Conservation (phyloP, 2,113 vertebrate genomes). For the Panthera leo region DNA sequence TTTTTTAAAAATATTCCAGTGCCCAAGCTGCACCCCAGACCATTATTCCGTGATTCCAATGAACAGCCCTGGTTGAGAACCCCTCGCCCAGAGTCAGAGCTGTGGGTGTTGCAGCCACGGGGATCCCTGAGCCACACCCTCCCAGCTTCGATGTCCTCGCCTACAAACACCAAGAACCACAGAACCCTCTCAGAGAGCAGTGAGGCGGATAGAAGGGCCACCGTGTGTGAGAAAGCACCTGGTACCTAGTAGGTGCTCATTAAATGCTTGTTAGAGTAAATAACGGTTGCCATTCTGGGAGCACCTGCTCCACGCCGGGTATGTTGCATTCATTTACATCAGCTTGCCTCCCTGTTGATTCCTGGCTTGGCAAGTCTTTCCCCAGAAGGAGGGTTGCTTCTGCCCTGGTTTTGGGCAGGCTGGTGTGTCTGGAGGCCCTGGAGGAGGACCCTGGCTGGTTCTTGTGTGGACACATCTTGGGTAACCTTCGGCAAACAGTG, state of each 20-base stretch:
- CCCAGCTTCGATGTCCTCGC: background rate
- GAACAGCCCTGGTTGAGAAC: background rate
- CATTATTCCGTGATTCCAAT: background rate
- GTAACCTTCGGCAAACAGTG: conserved; percentile 68
- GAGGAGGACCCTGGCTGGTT: background rate
- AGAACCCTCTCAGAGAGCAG: background rate
- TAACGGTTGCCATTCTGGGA: background rate
- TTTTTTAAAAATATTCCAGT: no score
- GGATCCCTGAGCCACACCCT: background rate
- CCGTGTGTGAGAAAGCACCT: background rate
- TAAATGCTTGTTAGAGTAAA: background rate
- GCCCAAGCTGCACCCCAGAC: background rate
- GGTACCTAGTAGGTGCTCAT: background rate
- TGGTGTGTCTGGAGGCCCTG: conserved; percentile 23
- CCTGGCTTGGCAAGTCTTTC: background rate
- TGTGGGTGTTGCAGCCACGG: fast-evolving
- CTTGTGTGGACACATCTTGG: conserved; percentile 63
- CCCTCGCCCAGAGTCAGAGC: background rate
- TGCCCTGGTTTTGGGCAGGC: background rate
- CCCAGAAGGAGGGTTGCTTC: background rate
- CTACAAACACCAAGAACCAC: background rate
- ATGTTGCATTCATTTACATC: background rate
- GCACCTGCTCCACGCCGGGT: background rate
- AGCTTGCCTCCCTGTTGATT: background rate
- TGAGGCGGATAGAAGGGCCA: background rate